Evolutionary conservation across 2,888 invertebrate genomes (phyloP), one percentile per base, ranked within the genome.

Genomic region (Yponomeuta plumbellus): DNA sequence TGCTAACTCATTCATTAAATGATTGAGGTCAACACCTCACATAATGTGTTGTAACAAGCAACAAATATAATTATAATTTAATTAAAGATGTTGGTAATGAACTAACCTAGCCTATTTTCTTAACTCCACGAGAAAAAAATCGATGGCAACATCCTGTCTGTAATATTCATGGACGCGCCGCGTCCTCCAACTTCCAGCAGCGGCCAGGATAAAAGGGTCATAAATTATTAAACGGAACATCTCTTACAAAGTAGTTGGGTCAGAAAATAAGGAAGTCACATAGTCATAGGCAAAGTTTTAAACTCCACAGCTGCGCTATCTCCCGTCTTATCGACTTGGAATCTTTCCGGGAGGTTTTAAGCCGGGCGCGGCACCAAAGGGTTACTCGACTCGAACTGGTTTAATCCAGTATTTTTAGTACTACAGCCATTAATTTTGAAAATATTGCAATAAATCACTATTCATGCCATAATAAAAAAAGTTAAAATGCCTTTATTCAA

Each of bases 171-270:
- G 44, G 44, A 5, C 34, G 44, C 44, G 44, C 44, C 44, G 44
- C 44, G 17, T 52, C 13, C 44, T 52, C 44, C 44, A 52, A 52
- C 44, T 52, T 52, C 44, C 44, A 17, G 17, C 44, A 52, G 44
- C 13, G 68, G 66, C 52, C 67, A 67, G 64, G 68, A 67, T 68
- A 66, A 68, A 68, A 68, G 59, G 69, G 66, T 66, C 58, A 70
- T 75, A 74, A 76, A 78, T 81, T 76, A 79, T 75, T 75, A 75
- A 75, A 75, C 71, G 74, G 39, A 70, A 73, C 71, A 74, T 75
- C 74, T 74, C 73, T 75, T 76, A 73, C 71, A 74, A 79, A 80
- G 71, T 79, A 75, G 75, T 75, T 73, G 76, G 76, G 75, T 76
- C 75, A 76, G 77, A 76, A 79, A 80, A 78, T 78, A 78, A 69